Conservation (phyloP, 2,113 vertebrate species). For the Rhegmatorhina hoffmannsi region DNA sequence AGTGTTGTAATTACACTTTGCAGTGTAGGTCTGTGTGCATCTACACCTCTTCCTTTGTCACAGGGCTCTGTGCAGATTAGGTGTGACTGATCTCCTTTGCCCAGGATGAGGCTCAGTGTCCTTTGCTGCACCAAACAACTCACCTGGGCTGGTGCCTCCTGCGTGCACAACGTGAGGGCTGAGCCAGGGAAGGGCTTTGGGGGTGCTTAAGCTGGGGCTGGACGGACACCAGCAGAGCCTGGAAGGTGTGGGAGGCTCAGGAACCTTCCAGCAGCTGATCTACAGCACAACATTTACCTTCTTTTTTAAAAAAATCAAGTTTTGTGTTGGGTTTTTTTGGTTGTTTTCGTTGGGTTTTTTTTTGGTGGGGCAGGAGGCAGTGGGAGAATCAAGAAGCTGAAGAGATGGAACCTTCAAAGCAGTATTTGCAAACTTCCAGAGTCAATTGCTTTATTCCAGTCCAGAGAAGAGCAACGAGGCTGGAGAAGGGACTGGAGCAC, state of each 20-base stretch:
- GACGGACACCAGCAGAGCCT: neutral
- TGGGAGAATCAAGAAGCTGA: neutral
- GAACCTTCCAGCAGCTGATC: fast-evolving
- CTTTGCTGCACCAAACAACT: neutral
- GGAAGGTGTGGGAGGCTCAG: fast-evolving
- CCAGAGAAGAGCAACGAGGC: too few relatives aligned
- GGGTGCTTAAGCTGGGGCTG: fast-evolving
- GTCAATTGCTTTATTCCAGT: neutral
- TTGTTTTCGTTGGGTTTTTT: neutral
- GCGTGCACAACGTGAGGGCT: neutral
- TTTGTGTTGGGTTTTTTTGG: neutral
- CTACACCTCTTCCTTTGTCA: neutral
- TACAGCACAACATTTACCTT: fast-evolving
- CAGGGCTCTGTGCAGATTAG: neutral
- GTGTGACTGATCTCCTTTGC: neutral
- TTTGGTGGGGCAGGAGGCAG: neutral
- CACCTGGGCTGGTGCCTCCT: fast-evolving
- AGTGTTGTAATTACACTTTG: neutral
- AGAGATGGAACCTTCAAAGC: neutral
- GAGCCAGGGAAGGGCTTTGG: neutral
- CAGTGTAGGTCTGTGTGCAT: fast-evolving
- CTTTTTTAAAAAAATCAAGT: neutral
- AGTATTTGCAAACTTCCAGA: neutral
- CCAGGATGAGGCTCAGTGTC: neutral
- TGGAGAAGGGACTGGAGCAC: too few relatives aligned